A percentile compares a stretch with the other conserved stretches of the same genome.
These are phyloP conservation scores for Alectoris magna DNA, from an alignment of 2,797 vertebrate species.

Conservation along the genomic window DNA sequence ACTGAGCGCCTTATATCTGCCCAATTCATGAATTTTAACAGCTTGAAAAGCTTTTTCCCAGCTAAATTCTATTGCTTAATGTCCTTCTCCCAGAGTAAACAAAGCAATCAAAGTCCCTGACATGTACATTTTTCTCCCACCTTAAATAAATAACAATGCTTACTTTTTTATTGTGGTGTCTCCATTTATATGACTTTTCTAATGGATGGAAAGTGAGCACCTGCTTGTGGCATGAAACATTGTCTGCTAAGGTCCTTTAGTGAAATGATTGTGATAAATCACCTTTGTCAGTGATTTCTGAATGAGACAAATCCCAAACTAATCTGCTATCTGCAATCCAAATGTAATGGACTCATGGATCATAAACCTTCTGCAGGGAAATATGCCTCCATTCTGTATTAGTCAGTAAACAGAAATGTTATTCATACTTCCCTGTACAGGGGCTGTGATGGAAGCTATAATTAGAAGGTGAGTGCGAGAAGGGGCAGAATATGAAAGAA, in stretches of 20 bases:
- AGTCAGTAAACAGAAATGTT: constrained; percentile 68
- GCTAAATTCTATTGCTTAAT: background rate
- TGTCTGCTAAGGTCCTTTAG: constrained; percentile 41
- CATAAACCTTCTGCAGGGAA: constrained; percentile 74
- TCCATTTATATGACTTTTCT: constrained; percentile 46
- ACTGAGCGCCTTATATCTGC: background rate
- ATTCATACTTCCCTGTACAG: constrained; percentile 25
- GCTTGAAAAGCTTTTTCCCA: background rate
- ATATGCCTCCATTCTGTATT: constrained; percentile 51
- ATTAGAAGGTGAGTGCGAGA: constrained; percentile 50
- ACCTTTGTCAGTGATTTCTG: constrained; percentile 68
- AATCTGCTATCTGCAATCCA: constrained; percentile 73
- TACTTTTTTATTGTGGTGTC: constrained; percentile 36
- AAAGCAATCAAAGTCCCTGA: constrained; percentile 4
- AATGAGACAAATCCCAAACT: constrained; percentile 78
- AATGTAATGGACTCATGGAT: constrained; percentile 63
- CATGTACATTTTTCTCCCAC: background rate
- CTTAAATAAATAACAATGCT: constrained; percentile 46
- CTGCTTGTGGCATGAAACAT: constrained; percentile 34
- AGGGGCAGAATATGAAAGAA: constrained; percentile 34
- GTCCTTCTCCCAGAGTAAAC: background rate
- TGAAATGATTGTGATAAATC: constrained; percentile 76
- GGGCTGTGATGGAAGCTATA: constrained; percentile 1
- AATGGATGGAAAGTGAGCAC: constrained; percentile 57
- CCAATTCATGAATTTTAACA: background rate